Base-by-base conservation (phyloP, 1,140 invertebrate genomes). In the Aphelinus atriplicis region DNA sequence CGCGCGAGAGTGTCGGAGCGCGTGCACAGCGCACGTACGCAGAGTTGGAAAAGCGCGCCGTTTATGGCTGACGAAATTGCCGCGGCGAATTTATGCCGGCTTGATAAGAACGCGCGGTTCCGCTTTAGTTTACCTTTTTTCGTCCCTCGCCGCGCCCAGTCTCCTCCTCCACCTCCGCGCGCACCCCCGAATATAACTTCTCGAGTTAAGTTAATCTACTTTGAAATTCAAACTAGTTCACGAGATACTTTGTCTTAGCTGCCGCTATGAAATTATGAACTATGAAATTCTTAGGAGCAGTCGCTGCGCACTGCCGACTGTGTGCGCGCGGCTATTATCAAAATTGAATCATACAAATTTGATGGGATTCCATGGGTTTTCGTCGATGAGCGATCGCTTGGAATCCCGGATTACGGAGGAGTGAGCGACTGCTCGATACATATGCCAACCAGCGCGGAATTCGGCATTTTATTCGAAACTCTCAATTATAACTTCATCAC, bases 61-160 rank as follows among this genome's bases (percentile, higher is more conserved):
- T 71, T 62, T 46, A 71, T 46, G 56, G 58, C 48, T 63, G 69
- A 47, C 47, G 60, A 63, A 71, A 71, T 71, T 71, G 68, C 68
- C n/a, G 6, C 55, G 46, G 7, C 45, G 50, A 53, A 71, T 61
- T 71, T 55, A 55, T 43, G 69, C 43, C n/a, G 55, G 46, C 55
- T 47, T 55, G 69, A 71, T 71, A 71, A 62, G 60, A 69, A 46
- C 48, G 3, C 26, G 26, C 48, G 3, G 2, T 66, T 51, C 62
- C 3, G 26, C 26, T 26, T 26, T 26, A 26, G 26, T 26, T 26
- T 26, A 26, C 26, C 26, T 26, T 77, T 73, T 55, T 67, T 56
- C 51, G 2, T 56, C 26, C 26, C 26, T 26, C 26, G 26, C 26
- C 26, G 26, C 26, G 26, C 26, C 26, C 26, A 26, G 26, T 26